Evolutionary conservation across 2,113 vertebrate species (phyloP).

Genomic region (Periophthalmodon schlosseri): DNA sequence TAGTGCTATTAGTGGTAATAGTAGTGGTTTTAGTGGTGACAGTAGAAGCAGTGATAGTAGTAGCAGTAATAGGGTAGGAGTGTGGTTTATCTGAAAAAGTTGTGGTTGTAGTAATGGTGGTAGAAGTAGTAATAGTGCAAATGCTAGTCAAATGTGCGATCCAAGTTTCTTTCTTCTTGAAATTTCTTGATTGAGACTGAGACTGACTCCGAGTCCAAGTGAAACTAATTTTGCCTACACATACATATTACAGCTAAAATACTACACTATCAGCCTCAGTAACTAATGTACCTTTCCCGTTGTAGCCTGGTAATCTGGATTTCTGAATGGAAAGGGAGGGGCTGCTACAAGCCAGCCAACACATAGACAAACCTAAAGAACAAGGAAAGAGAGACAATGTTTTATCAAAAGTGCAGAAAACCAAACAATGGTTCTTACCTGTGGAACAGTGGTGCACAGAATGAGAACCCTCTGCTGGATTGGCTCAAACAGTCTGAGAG

Average conservation of each 20-base stretch:
- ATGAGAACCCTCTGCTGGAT: slow-evolving; percentile 70
- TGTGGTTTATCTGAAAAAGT: too few relatives aligned
- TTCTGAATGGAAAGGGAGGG: slow-evolving; percentile 70
- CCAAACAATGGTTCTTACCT: slow-evolving; percentile 38
- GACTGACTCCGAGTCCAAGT: not conserved
- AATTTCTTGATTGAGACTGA: too few relatives aligned
- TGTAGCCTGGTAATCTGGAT: slow-evolving; percentile 65
- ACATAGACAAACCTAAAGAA: slow-evolving; percentile 66
- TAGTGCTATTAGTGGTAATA: too few relatives aligned
- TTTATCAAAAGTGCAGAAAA: too few relatives aligned
- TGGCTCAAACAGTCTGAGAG: slow-evolving; percentile 66
- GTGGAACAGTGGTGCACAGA: slow-evolving; percentile 67
- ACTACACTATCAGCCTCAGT: not conserved
- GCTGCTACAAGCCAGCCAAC: slow-evolving; percentile 60
- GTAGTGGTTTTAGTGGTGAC: too few relatives aligned
- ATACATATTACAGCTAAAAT: not conserved
- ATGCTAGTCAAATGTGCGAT: too few relatives aligned
- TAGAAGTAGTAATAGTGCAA: too few relatives aligned
- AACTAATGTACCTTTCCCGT: slow-evolving; percentile 59
- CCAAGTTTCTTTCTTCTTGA: too few relatives aligned
- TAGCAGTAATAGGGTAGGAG: too few relatives aligned
- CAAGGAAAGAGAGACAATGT: not conserved
- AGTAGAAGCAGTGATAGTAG: too few relatives aligned
- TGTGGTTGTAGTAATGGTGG: too few relatives aligned
- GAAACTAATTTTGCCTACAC: too few relatives aligned